A percentile compares a stretch with the other conserved stretches of the same genome.
Evolutionary conservation across 1,140 invertebrate species (phyloP).

Genomic region (Druon quercuslanigerum): DNA sequence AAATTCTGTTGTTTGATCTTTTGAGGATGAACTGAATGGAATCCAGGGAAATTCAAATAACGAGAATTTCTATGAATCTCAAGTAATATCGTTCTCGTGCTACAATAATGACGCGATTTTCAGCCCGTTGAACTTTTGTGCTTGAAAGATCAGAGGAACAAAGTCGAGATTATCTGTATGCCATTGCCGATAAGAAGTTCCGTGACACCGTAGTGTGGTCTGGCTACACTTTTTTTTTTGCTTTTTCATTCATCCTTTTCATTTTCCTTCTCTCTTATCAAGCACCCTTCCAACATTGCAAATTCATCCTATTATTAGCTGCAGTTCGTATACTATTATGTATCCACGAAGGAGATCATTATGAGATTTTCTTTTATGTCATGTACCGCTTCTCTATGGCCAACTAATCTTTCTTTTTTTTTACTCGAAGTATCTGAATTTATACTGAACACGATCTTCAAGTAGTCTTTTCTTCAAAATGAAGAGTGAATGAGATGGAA

Average conservation of each 20-base stretch:
- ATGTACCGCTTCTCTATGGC: not conserved
- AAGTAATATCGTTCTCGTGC: not conserved
- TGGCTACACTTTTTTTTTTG: not conserved
- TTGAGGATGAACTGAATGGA: too few relatives aligned
- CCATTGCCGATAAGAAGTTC: not conserved
- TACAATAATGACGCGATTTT: not conserved
- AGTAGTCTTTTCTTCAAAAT: too few relatives aligned
- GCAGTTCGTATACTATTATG: not conserved
- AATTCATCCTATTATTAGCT: not conserved
- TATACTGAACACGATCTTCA: too few relatives aligned
- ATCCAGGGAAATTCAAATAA: too few relatives aligned
- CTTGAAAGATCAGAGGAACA: not conserved
- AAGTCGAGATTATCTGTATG: conserved; percentile 3
- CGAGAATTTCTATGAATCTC: too few relatives aligned
- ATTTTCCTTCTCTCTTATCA: conserved; percentile 13
- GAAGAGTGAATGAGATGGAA: too few relatives aligned
- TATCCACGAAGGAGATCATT: not conserved
- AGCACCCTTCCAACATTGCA: not conserved
- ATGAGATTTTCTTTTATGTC: not conserved
- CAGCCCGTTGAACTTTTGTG: not conserved
- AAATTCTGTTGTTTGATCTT: too few relatives aligned
- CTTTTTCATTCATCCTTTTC: not conserved
- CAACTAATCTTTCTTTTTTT: not conserved
- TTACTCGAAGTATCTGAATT: not conserved
- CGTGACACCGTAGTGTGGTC: not conserved